A percentile compares a stretch with the other conserved stretches of the same genome.
Conservation (phyloP, 2,113 vertebrate genomes). For the Piprites chloris region DNA sequence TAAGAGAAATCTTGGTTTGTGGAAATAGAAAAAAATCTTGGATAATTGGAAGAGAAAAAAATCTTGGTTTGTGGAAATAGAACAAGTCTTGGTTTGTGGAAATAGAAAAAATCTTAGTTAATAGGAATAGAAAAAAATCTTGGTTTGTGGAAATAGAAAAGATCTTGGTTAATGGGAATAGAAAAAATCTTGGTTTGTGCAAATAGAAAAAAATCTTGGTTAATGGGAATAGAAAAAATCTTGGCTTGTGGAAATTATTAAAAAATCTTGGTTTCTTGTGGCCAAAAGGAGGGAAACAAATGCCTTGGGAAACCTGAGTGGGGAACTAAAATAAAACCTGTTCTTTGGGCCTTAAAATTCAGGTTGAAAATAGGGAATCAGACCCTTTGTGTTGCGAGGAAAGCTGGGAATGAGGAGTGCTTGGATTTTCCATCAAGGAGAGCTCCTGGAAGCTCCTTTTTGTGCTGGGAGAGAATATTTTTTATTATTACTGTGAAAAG, state of each 20-base stretch:
- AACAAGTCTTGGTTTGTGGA: too few species aligned
- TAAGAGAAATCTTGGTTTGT: too few species aligned
- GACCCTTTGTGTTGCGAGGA: neutral
- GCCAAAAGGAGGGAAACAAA: neutral
- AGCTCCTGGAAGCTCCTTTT: neutral
- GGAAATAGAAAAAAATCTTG: too few species aligned
- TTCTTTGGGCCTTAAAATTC: neutral
- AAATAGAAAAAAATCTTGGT: too few species aligned
- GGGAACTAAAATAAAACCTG: neutral
- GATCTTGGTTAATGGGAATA: too few species aligned
- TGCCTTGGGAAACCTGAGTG: neutral
- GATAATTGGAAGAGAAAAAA: too few species aligned
- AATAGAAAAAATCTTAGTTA: too few species aligned
- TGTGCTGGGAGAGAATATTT: fast-evolving
- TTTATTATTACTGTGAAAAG: fast-evolving
- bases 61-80: too few species aligned
- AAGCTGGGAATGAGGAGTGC: neutral
- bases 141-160: too few species aligned
- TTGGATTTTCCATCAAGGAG: neutral
- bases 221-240: too few species aligned
- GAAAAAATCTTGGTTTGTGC: too few species aligned
- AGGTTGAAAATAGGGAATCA: neutral
- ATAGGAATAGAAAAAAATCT: too few species aligned
- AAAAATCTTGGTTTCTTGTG: neutral
- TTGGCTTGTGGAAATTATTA: neutral